Base-by-base conservation (phyloP, 2,113 vertebrate species). In the Empidonax traillii region DNA sequence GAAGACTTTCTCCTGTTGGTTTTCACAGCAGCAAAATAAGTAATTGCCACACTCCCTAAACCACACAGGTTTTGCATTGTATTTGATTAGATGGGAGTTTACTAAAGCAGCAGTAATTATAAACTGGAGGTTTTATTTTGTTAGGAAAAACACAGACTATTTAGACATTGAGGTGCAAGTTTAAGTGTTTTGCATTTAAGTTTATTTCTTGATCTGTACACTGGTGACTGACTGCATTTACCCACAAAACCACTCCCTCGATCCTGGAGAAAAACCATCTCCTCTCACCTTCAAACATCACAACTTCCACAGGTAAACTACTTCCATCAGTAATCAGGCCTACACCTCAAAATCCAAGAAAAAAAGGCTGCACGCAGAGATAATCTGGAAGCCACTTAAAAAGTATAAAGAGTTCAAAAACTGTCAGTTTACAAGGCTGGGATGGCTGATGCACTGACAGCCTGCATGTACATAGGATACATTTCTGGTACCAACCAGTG, bases 391-490 rank as follows among this genome's bases (percentile, higher is more conserved):
- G 27, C 16, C 39, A 66, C 16, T 66, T 72, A n/a, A 71, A 56
- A 31, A 75, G 37, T 14, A 78, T 0, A 21, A 3, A 27, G 12
- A 41, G 9, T 30, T 87, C 4, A 39, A 72, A 85, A 66, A 72
- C 15, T 2, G 3, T 4, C 30, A 61, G 8, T 61, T 63, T 25
- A 51, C 56, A 74, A 1, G 5, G 14, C 25, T 53, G 49, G 27
- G 85, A 55, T 12, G 17, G 19, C 9, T 53, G 41, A 58, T 28
- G n/a, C 37, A 53, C 15, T 59, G 55, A 28, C 37, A 81, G 39
- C 43, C 46, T 12, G 2, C 6, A 39, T 5, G 0, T 4, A 10
- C 47, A 52, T 1, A 66, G 22, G 25, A 53, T 8, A 25, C 25
- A 21, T 39, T 59, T 58, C 71, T 52, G 47, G 35, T 31, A 31